phyloP scores from a whole-genome alignment of 2,888 invertebrate species.

The Drepanosiphum platanoidis region DNA sequence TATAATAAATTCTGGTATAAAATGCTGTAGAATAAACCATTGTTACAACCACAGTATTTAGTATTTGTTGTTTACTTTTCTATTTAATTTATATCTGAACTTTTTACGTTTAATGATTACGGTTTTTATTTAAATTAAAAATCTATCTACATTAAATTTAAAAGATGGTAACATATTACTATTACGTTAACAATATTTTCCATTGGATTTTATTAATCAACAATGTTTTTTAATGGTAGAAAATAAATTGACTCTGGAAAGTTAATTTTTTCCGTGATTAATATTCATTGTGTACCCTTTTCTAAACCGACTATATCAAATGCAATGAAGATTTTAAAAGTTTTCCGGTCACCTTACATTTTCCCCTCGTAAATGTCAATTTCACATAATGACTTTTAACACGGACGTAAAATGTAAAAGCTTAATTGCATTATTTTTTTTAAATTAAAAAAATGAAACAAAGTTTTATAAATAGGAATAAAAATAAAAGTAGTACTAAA shows the following conservation, averaged over 20 bases:
- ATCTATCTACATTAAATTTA: neutral
- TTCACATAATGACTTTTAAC: constrained; percentile 33
- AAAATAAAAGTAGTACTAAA: neutral
- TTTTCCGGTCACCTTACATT: constrained; percentile 25
- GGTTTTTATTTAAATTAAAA: neutral
- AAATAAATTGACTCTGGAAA: constrained; percentile 27
- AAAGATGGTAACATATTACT: neutral
- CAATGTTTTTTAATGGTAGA: constrained; percentile 14
- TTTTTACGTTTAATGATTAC: neutral
- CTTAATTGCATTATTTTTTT: constrained; percentile 22
- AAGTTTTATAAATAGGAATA: neutral
- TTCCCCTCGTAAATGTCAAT: constrained; percentile 31
- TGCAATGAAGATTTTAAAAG: constrained; percentile 55
- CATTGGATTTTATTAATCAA: constrained; percentile 36
- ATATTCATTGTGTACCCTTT: constrained; percentile 8
- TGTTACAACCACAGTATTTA: neutral
- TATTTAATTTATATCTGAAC: neutral
- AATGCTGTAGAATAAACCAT: neutral
- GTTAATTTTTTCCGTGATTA: constrained; percentile 20
- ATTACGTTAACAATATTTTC: constrained; percentile 7
- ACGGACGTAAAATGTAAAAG: constrained; percentile 5
- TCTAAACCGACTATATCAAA: neutral
- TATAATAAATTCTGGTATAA: neutral
- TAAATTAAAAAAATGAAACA: neutral
- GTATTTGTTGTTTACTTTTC: neutral